A percentile compares a stretch with the other conserved stretches of the same genome.
phyloP scores from a whole-genome alignment of 2,113 vertebrate species.

The Excalfactoria chinensis region DNA sequence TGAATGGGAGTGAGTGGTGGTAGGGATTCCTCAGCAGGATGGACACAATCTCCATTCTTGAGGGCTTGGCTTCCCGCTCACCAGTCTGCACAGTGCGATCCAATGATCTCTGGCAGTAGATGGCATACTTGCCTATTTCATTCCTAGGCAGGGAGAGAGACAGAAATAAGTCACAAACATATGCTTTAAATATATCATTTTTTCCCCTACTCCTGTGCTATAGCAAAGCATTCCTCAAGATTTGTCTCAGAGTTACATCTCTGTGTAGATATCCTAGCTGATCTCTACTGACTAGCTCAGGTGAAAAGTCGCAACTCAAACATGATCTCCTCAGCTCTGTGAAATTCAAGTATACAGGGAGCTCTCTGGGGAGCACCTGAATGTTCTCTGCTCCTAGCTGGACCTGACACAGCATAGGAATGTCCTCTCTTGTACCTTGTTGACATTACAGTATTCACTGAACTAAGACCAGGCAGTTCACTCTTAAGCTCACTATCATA shows the following conservation, averaged over 20 bases:
- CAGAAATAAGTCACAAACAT: neutral
- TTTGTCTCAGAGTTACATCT: neutral
- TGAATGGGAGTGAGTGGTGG: slow-evolving; percentile 91
- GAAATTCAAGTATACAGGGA: neutral
- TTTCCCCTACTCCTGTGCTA: neutral
- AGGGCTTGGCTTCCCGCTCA: slow-evolving; percentile 89
- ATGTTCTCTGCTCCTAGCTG: neutral
- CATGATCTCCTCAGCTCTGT: neutral
- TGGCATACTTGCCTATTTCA: slow-evolving; percentile 90
- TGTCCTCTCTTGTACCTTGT: neutral
- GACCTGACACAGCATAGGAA: neutral
- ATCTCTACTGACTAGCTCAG: neutral
- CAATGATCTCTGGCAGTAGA: slow-evolving; percentile 89
- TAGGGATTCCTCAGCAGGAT: slow-evolving; percentile 92
- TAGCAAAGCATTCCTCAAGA: neutral
- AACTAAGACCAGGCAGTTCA: neutral
- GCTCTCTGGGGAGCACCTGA: neutral
- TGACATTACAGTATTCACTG: neutral
- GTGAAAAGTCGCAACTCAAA: neutral
- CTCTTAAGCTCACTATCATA: neutral
- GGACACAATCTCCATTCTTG: slow-evolving; percentile 91
- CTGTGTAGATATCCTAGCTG: neutral
- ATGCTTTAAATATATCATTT: neutral
- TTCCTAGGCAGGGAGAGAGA: slow-evolving; percentile 73
- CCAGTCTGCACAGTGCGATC: slow-evolving; percentile 85